These are phyloP conservation scores for Novumbra hubbsi DNA, from an alignment of 2,797 vertebrate species.

Conservation along the genomic window DNA sequence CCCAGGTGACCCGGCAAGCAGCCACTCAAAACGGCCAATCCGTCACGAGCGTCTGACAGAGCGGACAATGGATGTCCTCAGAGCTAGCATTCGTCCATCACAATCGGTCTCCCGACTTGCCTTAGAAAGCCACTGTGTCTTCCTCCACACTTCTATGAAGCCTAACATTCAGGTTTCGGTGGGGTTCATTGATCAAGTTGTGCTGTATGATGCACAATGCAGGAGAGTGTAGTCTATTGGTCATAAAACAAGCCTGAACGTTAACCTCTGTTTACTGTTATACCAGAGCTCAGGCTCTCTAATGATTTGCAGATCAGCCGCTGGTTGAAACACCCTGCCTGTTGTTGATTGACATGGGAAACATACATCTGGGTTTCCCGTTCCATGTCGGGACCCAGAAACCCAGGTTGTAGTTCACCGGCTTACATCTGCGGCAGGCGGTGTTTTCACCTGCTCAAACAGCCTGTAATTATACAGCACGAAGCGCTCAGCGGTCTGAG, in stretches of 20 bases:
- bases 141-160: neutral
- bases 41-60: constrained; percentile 62
- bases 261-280: neutral
- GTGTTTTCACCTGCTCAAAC: neutral
- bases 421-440: constrained; percentile 41
- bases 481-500: constrained; percentile 20
- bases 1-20: constrained; percentile 51
- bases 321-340: neutral
- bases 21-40: constrained; percentile 66
- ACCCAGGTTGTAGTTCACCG: constrained; percentile 33
- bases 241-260: neutral
- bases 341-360: constrained; percentile 23
- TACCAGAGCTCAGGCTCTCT: neutral
- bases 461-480: constrained; percentile 50
- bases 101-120: constrained; percentile 59
- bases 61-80: constrained; percentile 64
- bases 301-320: too few species aligned
- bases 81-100: constrained; percentile 69
- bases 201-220: neutral
- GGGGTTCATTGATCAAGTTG: neutral
- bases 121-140: neutral
- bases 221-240: neutral
- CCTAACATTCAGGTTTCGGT: neutral
- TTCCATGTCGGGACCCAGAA: constrained; percentile 15
- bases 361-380: constrained; percentile 35